These are phyloP conservation scores for Pseudonaja textilis DNA, from an alignment of 2,113 vertebrate species.

Conservation along the genomic window DNA sequence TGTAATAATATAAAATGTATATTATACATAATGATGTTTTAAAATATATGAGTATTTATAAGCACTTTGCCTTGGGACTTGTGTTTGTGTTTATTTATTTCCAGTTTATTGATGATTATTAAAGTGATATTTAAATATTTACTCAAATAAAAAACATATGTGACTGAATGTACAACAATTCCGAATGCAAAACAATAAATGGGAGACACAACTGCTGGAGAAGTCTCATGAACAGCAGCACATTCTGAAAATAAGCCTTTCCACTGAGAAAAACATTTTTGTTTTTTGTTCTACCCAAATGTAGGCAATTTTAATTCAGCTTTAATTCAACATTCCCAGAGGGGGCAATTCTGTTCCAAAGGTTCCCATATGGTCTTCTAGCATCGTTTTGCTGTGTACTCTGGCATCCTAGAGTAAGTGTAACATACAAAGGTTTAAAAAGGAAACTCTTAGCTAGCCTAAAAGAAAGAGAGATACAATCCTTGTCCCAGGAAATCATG, in stretches of 20 bases:
- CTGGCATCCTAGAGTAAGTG: background rate
- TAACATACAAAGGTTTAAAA: background rate
- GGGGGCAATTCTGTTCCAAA: background rate
- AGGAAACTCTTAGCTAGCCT: background rate
- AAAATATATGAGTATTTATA: background rate
- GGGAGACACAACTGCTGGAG: background rate
- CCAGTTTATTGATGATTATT: background rate
- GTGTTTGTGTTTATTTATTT: background rate
- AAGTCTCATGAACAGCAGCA: background rate
- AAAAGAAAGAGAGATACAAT: background rate
- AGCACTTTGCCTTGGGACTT: background rate
- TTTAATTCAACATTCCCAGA: background rate
- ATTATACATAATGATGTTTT: background rate
- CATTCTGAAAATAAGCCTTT: background rate
- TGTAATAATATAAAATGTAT: background rate
- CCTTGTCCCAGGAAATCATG: background rate
- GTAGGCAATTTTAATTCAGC: background rate
- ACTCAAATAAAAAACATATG: background rate
- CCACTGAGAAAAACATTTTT: background rate
- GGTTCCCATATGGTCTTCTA: background rate
- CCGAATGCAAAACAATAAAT: background rate
- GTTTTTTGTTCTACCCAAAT: background rate
- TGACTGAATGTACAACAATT: background rate
- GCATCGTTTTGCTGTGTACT: background rate
- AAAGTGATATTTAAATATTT: background rate